A percentile compares a stretch with the other conserved stretches of the same genome.
phyloP scores from a whole-genome alignment of 1,140 invertebrate genomes.

The Dendrolimus punctatus region DNA sequence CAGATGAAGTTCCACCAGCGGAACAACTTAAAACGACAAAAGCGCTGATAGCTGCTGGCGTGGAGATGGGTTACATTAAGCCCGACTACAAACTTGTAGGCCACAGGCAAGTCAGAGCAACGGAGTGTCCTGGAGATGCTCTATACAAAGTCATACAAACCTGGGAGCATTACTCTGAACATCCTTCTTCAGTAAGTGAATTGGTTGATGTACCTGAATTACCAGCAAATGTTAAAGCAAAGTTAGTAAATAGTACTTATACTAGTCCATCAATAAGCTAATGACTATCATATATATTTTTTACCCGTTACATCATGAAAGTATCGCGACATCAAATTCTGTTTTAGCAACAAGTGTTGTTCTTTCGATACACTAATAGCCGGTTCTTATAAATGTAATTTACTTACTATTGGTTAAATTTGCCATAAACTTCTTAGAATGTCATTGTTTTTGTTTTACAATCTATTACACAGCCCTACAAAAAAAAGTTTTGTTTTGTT shows the following conservation, averaged over 20 bases:
- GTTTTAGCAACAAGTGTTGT: not conserved
- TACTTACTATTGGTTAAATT: no score
- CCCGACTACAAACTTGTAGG: constrained; percentile 78
- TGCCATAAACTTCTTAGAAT: no score
- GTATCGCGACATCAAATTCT: not conserved
- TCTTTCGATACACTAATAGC: no score
- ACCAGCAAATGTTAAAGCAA: constrained; percentile 10
- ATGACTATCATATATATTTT: no score
- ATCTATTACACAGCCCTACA: no score
- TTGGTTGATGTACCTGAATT: constrained; percentile 36
- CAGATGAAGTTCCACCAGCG: constrained; percentile 73
- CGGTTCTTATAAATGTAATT: no score
- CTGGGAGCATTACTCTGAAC: constrained; percentile 75
- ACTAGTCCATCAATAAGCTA: not conserved
- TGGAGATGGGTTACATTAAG: constrained; percentile 73
- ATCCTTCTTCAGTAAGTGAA: constrained; percentile 42
- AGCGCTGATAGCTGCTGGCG: constrained; percentile 76
- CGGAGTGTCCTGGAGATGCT: constrained; percentile 79
- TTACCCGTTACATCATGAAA: no score
- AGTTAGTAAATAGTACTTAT: not conserved
- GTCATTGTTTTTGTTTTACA: no score
- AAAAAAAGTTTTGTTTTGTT: no score
- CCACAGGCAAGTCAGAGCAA: constrained; percentile 78
- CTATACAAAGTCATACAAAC: constrained; percentile 76
- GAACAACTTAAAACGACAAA: constrained; percentile 74